Evolutionary conservation across 2,797 vertebrate genomes (phyloP), one percentile per base, ranked within the genome.

Genomic region (Oceanodroma leucorhoa): DNA sequence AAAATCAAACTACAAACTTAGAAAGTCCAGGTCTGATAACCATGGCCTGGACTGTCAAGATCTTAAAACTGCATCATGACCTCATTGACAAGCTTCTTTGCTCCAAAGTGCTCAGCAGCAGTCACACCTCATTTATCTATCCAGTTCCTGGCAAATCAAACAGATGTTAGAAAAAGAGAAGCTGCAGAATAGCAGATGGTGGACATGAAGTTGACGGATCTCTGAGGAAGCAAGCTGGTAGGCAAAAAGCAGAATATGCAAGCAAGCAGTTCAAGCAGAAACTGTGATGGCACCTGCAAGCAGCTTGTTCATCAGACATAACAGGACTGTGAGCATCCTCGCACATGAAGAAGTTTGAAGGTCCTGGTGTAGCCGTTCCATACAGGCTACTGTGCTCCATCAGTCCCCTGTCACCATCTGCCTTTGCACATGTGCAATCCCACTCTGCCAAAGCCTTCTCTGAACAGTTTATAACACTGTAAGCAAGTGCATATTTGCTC

Each of bases 121-220:
- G 83, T 43, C 81, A 65, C 46, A 81, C 75, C 90, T 94, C 85
- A 88, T 93, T 90, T 91, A 72, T 85, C 90, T 89, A 38, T 40
- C 36, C 14, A 60, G 45, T 55, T 73, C 61, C 53, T 57, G 50
- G 51, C 45, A 83, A 83, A 77, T 82, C 36, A 78, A 82, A 78
- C 92, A 97, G 90, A 96, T 95, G 93, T 93, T 70, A 79, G 61
- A 75, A 62, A 54, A 69, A 20, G 57, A 38, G 19, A 71, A 50
- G 34, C 21, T 79, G 46, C 54, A 71, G 71, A 72, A 75, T 5
- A 50, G 32, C 60, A 94, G 77, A 92, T 87, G 62, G 60, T 93
- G 77, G 77, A 90, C 53, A 48, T 13, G 6, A 61, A 69, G 72
- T 20, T 21, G 17, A 58, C 36, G 71, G 79, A 84, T 51, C 51